Evolutionary conservation across 2,797 vertebrate species (phyloP).

Genomic region (Philypnodon macrostomus): DNA sequence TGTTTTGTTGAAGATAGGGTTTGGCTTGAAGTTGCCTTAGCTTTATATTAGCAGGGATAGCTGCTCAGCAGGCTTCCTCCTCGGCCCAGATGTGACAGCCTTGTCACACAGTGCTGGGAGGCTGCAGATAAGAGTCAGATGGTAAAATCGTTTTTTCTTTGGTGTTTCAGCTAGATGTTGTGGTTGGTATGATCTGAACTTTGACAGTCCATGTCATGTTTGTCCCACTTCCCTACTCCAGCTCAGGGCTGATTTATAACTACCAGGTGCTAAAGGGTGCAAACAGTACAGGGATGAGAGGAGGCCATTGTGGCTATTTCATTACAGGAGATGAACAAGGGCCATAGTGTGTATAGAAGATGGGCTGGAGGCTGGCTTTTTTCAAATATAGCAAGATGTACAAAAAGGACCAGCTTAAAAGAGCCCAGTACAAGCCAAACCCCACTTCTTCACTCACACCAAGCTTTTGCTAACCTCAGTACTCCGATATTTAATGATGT

Average conservation of each 20-base stretch:
- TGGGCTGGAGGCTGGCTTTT: too few species aligned
- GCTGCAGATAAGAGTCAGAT: conserved; percentile 66
- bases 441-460: too few species aligned
- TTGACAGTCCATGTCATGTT: conserved; percentile 81
- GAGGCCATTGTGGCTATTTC: conserved; percentile 72
- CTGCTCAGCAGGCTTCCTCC: too few species aligned
- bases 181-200: conserved; percentile 77
- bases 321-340: conserved; percentile 73
- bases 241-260: conserved; percentile 83
- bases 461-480: too few species aligned
- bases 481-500: conserved; percentile 23
- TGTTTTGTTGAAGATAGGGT: too few species aligned
- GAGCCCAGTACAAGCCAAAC: too few species aligned
- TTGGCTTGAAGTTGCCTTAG: too few species aligned
- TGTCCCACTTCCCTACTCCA: conserved; percentile 84
- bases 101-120: conserved; percentile 66
- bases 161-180: conserved; percentile 77
- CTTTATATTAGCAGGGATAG: too few species aligned
- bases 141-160: conserved; percentile 58
- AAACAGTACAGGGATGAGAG: conserved; percentile 61
- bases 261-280: conserved; percentile 79
- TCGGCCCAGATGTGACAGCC: conserved; percentile 74
- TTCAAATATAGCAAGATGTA: too few species aligned
- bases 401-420: too few species aligned
- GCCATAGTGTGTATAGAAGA: conserved; percentile 60